These are phyloP conservation scores for Orthosia gracilis DNA, from an alignment of 2,888 invertebrate species.

Conservation along the genomic window DNA sequence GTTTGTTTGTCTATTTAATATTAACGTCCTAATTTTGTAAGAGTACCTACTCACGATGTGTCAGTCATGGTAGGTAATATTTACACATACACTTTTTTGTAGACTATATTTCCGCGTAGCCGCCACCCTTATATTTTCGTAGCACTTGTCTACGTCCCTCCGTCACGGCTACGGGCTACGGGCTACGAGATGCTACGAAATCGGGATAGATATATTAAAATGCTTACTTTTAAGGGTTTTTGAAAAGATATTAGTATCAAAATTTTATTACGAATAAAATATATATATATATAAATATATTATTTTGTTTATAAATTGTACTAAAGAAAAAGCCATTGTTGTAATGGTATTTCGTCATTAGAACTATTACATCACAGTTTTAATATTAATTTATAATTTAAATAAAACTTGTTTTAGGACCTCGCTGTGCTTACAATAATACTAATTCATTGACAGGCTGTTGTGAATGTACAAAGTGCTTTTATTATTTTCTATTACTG, in stretches of 20 bases:
- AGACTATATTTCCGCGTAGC: constrained; percentile 25
- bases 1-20: constrained; percentile 49
- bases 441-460: not conserved
- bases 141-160: constrained; percentile 15
- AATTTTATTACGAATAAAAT: too few relatives aligned
- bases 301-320: not conserved
- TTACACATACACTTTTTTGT: constrained; percentile 7
- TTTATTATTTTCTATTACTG: too few relatives aligned
- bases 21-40: constrained; percentile 38
- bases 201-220: constrained; percentile 13
- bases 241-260: too few relatives aligned
- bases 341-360: not conserved
- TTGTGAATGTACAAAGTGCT: not conserved
- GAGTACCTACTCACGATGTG: constrained; percentile 17
- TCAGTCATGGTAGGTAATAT: constrained; percentile 7
- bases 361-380: not conserved
- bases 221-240: accelerated
- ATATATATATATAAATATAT: too few relatives aligned
- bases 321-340: not conserved
- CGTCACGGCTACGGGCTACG: constrained; percentile 41
- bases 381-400: not conserved
- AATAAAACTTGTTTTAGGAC: not conserved
- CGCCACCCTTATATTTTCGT: constrained; percentile 17
- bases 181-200: constrained; percentile 50
- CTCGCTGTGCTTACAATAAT: not conserved